Conservation (phyloP, 2,797 vertebrate species). For the Catamblyrhynchus diadema region DNA sequence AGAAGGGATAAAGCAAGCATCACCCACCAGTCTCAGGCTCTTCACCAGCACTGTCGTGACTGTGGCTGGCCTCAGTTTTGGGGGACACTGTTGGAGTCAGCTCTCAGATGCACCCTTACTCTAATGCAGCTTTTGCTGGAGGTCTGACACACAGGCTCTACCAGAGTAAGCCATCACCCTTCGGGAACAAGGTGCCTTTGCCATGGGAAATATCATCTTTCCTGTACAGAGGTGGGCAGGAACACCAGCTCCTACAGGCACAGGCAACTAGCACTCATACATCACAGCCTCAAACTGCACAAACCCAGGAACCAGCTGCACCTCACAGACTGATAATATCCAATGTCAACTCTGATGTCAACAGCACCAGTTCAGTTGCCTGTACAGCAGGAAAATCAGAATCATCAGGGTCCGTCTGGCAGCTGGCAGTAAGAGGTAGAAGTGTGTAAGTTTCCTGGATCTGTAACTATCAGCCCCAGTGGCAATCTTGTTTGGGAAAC, state of each 20-base stretch:
- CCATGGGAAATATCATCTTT: neutral
- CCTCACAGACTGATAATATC: neutral
- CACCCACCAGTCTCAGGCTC: neutral
- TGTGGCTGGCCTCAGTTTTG: neutral
- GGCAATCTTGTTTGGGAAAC: neutral
- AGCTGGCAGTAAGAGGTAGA: neutral
- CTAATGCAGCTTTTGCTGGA: neutral
- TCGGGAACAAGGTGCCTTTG: neutral
- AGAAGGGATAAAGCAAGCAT: neutral
- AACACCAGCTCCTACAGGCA: neutral
- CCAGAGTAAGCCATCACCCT: neutral
- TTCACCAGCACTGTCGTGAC: neutral
- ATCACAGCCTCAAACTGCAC: neutral
- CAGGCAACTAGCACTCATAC: neutral
- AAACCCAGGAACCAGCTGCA: rapidly evolving
- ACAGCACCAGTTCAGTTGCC: neutral
- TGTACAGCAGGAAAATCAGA: neutral
- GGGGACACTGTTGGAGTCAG: neutral
- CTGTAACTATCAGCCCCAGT: neutral
- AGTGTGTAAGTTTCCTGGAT: neutral
- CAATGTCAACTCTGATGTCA: neutral
- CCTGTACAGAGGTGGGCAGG: neutral
- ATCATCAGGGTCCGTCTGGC: neutral
- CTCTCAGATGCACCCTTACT: neutral
- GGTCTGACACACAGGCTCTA: neutral